A percentile compares a stretch with the other conserved stretches of the same genome.
Conservation (phyloP, 2,888 invertebrate species). For the Aspidapion aeneum region DNA sequence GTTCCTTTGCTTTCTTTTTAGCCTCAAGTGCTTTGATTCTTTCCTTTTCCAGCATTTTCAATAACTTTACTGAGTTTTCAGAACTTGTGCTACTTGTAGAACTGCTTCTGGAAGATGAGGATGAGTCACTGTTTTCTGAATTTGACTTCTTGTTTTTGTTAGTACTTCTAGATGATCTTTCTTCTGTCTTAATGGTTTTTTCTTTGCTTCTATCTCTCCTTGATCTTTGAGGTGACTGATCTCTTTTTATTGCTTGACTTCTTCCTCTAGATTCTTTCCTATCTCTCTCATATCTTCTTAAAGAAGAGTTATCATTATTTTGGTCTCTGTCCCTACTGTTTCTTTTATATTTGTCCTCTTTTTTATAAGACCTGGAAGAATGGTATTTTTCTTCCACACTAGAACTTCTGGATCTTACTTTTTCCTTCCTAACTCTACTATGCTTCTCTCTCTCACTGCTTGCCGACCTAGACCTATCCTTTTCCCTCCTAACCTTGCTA, state of each 20-base stretch:
- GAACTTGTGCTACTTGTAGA: background rate
- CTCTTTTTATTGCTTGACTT: background rate
- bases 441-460: background rate
- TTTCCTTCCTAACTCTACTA: background rate
- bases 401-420: background rate
- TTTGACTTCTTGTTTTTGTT: background rate
- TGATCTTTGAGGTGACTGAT: background rate
- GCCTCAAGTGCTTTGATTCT: constrained; percentile 62
- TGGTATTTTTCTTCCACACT: background rate
- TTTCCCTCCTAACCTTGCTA: no score
- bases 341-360: background rate
- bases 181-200: background rate
- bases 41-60: constrained; percentile 72
- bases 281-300: background rate
- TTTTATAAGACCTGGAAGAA: background rate
- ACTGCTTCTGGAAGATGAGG: constrained; percentile 2
- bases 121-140: background rate
- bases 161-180: background rate
- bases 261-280: background rate
- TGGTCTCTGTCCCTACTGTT: background rate
- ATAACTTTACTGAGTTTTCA: constrained; percentile 42
- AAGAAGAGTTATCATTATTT: background rate
- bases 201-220: background rate
- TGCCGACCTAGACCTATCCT: no score
- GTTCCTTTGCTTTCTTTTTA: constrained; percentile 65